These are phyloP conservation scores for Tetragnatha versicolor DNA, from an alignment of 1,140 invertebrate species.

Conservation along the genomic window DNA sequence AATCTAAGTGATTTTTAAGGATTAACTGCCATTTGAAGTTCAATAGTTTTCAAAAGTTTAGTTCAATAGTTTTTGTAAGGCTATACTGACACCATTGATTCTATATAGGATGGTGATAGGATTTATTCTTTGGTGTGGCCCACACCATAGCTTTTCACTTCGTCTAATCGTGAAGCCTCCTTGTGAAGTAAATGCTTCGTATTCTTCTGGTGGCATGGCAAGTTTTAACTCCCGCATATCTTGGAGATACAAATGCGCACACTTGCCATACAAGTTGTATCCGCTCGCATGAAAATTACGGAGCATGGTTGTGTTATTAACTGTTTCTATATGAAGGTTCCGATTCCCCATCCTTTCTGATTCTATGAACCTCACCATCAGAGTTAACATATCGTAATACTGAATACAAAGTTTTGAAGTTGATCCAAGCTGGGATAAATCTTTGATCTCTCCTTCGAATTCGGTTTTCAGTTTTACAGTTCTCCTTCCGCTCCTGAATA, in stretches of 20 bases:
- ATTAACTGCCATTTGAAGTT: no score
- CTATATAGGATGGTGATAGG: no score
- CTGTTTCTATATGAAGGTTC: neutral
- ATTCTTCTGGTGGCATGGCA: neutral
- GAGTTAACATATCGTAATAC: neutral
- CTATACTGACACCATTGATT: no score
- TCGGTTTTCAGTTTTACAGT: no score
- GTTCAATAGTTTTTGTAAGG: no score
- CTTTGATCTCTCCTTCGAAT: no score
- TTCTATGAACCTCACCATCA: neutral
- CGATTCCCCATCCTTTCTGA: constrained; percentile 4
- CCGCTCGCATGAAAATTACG: constrained; percentile 64
- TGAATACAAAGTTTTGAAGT: constrained; percentile 4
- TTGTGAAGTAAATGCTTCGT: neutral
- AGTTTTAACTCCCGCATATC: constrained; percentile 61
- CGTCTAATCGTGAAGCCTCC: constrained; percentile 4
- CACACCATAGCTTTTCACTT: constrained; percentile 41
- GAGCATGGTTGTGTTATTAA: constrained; percentile 64
- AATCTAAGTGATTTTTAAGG: no score
- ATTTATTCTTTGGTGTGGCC: no score
- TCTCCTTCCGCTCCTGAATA: no score
- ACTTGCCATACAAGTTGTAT: constrained; percentile 66
- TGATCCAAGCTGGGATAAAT: no score
- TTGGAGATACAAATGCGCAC: constrained; percentile 64
- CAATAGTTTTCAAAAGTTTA: no score